Evolutionary conservation across 2,888 invertebrate species (phyloP).

Genomic region (Troides helena): DNA sequence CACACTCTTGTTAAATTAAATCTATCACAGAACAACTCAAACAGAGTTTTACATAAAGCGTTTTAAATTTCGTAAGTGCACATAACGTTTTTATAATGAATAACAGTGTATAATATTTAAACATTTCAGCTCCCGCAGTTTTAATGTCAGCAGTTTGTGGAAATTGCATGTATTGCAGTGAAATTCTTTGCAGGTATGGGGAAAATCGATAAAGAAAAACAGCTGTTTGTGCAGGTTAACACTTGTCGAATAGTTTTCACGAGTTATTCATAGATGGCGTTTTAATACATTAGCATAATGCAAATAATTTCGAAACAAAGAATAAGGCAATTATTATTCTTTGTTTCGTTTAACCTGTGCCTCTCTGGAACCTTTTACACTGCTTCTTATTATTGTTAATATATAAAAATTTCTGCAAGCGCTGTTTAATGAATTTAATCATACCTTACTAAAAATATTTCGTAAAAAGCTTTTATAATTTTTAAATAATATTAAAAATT

Average conservation of each 20-base stretch:
- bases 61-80: constrained; percentile 3
- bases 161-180: constrained; percentile 55
- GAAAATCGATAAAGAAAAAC: constrained; percentile 66
- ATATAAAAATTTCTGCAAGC: too few relatives aligned
- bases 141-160: constrained; percentile 40
- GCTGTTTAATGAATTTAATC: too few relatives aligned
- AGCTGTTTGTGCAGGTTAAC: constrained; percentile 52
- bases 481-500: too few relatives aligned
- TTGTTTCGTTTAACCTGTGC: background rate
- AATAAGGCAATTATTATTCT: background rate
- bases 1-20: constrained; percentile 1
- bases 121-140: constrained; percentile 19
- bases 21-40: constrained; percentile 11
- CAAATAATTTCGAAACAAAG: background rate
- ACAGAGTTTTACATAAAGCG: constrained; percentile 1
- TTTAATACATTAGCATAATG: background rate
- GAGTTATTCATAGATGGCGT: constrained; percentile 46
- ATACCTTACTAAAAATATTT: too few relatives aligned
- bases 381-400: too few relatives aligned
- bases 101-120: constrained; percentile 8
- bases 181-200: constrained; percentile 54
- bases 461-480: too few relatives aligned
- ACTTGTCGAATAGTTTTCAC: constrained; percentile 16
- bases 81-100: background rate
- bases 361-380: too few relatives aligned